Percentiles rank a stretch among this genome's conserved stretches.
These are phyloP conservation scores for Acropora tenuis DNA, from an alignment of 64 coral and sea anemone genomes.

Conservation along the genomic window DNA sequence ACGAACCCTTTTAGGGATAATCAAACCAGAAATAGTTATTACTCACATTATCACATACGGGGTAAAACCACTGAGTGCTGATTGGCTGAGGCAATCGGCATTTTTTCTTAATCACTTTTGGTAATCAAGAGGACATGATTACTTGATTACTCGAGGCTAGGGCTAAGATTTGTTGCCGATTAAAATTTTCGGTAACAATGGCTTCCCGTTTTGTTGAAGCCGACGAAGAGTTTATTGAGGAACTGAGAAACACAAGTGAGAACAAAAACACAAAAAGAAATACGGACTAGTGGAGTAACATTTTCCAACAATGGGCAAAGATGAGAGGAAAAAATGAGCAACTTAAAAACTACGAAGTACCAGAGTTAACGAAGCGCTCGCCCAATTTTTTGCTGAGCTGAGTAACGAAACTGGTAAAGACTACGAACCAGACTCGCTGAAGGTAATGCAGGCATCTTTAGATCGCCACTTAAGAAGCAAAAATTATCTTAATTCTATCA, in stretches of 20 bases:
- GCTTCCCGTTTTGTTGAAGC: conserved; percentile 17
- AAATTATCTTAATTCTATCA: not conserved
- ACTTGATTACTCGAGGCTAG: not conserved
- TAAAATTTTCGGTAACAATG: not conserved
- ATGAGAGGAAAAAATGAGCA: conserved; percentile 1
- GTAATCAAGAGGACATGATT: too few relatives aligned
- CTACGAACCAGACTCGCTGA: not conserved
- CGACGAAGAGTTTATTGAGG: not conserved
- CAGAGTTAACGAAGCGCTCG: not conserved
- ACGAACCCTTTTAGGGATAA: too few relatives aligned
- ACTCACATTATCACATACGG: too few relatives aligned
- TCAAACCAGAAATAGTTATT: too few relatives aligned
- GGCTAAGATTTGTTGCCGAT: not conserved
- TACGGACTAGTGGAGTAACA: not conserved
- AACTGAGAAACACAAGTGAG: not conserved
- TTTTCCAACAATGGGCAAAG: not conserved
- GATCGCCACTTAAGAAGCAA: conserved; percentile 1
- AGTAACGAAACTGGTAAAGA: not conserved
- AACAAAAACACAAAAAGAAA: not conserved
- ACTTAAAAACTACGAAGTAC: not conserved
- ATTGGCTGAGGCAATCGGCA: too few relatives aligned
- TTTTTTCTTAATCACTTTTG: too few relatives aligned
- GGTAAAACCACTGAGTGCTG: too few relatives aligned
- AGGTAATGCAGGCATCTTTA: too few relatives aligned
- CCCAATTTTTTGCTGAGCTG: not conserved